Conservation (phyloP, 2,888 invertebrate genomes). For the Mamestra brassicae region DNA sequence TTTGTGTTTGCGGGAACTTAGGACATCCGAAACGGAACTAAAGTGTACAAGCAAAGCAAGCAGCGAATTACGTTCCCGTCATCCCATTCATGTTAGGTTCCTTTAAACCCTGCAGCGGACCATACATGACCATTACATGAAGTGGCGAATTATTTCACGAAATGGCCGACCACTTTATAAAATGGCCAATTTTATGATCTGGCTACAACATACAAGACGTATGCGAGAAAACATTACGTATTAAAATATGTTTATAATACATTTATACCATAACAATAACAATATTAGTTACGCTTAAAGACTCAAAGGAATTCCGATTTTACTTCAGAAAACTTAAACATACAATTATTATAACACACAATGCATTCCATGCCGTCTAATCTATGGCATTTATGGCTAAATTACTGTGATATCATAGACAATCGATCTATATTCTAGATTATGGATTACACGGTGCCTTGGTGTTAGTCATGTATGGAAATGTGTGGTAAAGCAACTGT, state of each 20-base stretch:
- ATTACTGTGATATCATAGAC: conserved; percentile 40
- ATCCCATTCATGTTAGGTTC: no score
- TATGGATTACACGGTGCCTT: conserved; percentile 29
- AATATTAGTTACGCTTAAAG: conserved; percentile 6
- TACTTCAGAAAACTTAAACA: conserved; percentile 10
- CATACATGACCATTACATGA: no score
- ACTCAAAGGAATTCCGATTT: conserved; percentile 38
- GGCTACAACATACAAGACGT: no score
- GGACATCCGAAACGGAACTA: no score
- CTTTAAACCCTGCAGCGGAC: no score
- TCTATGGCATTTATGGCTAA: conserved; percentile 30
- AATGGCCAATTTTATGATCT: no score
- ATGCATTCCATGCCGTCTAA: conserved; percentile 36
- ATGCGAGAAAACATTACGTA: no score
- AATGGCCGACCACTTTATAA: no score
- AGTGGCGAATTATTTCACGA: no score
- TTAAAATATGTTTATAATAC: not conserved
- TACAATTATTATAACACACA: conserved; percentile 21
- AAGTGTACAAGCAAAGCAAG: no score
- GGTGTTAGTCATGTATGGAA: conserved; percentile 34
- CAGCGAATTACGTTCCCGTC: no score
- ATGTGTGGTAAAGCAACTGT: not conserved
- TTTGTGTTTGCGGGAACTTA: no score
- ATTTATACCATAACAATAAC: not conserved
- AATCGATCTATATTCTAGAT: conserved; percentile 49